Evolutionary conservation across 2,113 vertebrate species (phyloP).

Genomic region (Salminus brasiliensis): DNA sequence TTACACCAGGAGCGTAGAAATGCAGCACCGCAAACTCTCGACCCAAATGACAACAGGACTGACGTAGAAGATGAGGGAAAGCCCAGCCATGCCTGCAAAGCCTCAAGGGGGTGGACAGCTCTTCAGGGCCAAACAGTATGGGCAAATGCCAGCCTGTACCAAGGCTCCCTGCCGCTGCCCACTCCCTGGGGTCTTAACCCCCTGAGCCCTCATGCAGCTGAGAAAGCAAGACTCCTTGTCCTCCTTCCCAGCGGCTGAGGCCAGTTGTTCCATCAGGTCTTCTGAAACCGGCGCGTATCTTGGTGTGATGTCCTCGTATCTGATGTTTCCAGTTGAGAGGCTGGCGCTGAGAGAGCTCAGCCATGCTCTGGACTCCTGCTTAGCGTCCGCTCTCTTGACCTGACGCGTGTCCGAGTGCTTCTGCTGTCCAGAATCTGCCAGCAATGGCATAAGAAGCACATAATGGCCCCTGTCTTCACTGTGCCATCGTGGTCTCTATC

Average conservation of each 20-base stretch:
- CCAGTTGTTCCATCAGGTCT: constrained; percentile 60
- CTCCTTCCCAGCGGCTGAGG: constrained; percentile 52
- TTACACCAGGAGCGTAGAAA: neutral
- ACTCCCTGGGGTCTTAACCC: constrained; percentile 70
- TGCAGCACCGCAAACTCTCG: constrained; percentile 47
- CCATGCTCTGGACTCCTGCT: constrained; percentile 13
- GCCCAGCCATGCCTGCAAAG: constrained; percentile 59
- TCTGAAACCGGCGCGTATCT: neutral
- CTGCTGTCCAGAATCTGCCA: constrained; percentile 63
- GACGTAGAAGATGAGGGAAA: constrained; percentile 7
- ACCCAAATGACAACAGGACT: no score
- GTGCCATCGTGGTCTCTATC: constrained; percentile 30
- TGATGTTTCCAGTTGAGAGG: neutral
- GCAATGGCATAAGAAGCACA: constrained; percentile 69
- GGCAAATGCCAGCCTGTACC: constrained; percentile 59
- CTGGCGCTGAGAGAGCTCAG: neutral
- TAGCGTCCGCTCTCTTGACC: constrained; percentile 48
- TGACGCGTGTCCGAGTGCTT: constrained; percentile 64
- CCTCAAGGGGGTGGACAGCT: constrained; percentile 48
- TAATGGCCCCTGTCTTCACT: constrained; percentile 61
- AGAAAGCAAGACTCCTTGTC: constrained; percentile 70
- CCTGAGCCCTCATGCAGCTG: constrained; percentile 72
- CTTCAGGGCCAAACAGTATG: constrained; percentile 50
- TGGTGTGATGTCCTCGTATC: neutral
- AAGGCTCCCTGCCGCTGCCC: constrained; percentile 57